A percentile compares a stretch with the other conserved stretches of the same genome.
phyloP scores from a whole-genome alignment of 2,113 vertebrate genomes.

The Empidonax alnorum region DNA sequence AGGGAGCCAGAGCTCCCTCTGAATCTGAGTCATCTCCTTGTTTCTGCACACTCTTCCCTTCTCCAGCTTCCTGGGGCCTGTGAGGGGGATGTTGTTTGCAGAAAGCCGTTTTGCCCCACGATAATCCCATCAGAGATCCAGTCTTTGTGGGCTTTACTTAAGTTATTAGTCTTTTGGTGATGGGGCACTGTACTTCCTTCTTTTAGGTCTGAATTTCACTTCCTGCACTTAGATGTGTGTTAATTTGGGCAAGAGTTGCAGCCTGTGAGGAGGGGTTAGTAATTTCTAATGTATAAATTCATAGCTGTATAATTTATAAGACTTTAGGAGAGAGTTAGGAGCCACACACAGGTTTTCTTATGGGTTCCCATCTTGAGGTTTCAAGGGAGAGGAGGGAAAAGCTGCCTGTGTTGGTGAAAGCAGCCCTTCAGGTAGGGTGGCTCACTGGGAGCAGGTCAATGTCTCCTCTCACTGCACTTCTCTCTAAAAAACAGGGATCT shows the following conservation, averaged over 20 bases:
- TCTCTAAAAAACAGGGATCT: neutral
- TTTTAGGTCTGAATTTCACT: neutral
- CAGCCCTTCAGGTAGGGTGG: accelerated
- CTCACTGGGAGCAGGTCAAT: neutral
- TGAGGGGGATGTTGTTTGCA: neutral
- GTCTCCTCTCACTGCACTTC: neutral
- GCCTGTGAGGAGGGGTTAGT: neutral
- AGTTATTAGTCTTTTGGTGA: neutral
- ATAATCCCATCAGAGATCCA: neutral
- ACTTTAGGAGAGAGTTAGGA: neutral
- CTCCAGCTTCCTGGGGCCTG: neutral
- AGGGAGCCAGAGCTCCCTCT: neutral
- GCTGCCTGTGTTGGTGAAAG: neutral
- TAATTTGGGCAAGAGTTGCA: neutral
- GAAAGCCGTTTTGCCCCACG: neutral
- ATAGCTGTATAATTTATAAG: neutral
- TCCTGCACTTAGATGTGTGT: neutral
- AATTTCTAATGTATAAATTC: neutral
- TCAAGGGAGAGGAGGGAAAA: neutral
- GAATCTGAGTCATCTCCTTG: neutral
- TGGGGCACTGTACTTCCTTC: neutral
- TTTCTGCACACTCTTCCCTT: neutral
- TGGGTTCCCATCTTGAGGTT: neutral
- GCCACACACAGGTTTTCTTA: neutral
- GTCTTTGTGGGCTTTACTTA: neutral